Evolutionary conservation across 1,140 invertebrate species (phyloP), one percentile per base, ranked within the genome.

Genomic region (Drosophila littoralis): DNA sequence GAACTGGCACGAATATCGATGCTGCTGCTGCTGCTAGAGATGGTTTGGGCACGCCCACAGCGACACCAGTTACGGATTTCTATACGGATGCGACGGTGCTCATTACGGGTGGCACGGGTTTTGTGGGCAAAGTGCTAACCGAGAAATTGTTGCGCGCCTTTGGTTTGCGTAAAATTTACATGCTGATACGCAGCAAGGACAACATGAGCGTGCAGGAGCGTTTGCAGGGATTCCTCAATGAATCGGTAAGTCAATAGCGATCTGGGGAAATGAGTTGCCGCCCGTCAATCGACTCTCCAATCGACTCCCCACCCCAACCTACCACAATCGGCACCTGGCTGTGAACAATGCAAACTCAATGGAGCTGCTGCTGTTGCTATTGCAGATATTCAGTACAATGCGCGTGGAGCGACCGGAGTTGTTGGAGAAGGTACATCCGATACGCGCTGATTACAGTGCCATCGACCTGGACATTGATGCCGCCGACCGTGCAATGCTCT

Each of bases 91-190:
- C 94, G 36, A 93, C 93, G 2, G 81, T 95, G 48, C 93, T 95
- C 46, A 94, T 95, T 57, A 94, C 94, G 50, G 96, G 96, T 17
- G 95, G 95, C 1, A 97, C 96, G 1, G 97, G 97, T 2, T 98
- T 98, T 90, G 94, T 98, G 89, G 97, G 97, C 4, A 98, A 98
- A 93, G 95, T 97, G 22, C 93, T 98, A 6, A 94, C 98, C 13
- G 97, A 98, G 92, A 98, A 98, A 93, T 91, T 98, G n/a, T 93
- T 98, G 13, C 93, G 97, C 72, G 95, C 96, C 91, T 95, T 95
- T 13, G 94, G 95, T 36, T 78, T 98, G 10, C 93, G 94, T 51
- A 95, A 93, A 77, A 95, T 99, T 58, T 98, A 97, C 90, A 81
- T 98, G 54, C 93, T 98, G 57, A 94, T 98, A 75, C 93, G 97